A percentile compares a stretch with the other conserved stretches of the same genome.
Conservation (phyloP, 2,888 invertebrate species). For the Dryomyza anilis region DNA sequence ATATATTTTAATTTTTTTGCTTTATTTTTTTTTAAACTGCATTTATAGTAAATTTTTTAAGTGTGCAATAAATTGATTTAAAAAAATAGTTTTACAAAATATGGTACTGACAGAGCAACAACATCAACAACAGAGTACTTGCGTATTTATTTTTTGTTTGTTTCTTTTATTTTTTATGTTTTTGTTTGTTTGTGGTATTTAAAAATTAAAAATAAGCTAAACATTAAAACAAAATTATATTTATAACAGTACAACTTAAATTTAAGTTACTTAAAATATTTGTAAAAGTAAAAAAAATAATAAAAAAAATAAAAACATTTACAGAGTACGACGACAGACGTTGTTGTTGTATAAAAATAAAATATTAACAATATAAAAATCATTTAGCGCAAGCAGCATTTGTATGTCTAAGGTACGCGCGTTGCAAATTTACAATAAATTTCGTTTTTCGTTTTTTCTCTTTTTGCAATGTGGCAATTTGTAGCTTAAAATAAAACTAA, state of each 20-base stretch:
- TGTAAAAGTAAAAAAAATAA: background rate
- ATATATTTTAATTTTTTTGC: too few relatives aligned
- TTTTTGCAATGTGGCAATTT: too few relatives aligned
- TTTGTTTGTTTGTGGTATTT: background rate
- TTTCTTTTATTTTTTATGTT: too few relatives aligned
- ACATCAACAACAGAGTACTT: too few relatives aligned
- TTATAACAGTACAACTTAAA: constrained; percentile 8
- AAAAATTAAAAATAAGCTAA: background rate
- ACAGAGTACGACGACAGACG: background rate
- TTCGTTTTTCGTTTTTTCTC: background rate
- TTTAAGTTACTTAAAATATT: too few relatives aligned
- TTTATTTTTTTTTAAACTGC: too few relatives aligned
- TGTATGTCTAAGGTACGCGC: background rate
- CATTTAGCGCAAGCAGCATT: too few relatives aligned
- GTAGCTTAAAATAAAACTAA: constrained; percentile 4
- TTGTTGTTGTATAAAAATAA: background rate
- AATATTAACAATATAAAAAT: background rate
- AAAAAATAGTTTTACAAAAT: too few relatives aligned
- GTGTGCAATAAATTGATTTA: too few relatives aligned
- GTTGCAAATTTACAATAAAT: background rate
- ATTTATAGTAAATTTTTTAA: too few relatives aligned
- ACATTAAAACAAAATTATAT: constrained; percentile 4
- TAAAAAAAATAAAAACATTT: constrained; percentile 3
- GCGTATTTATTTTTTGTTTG: too few relatives aligned
- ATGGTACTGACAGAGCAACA: too few relatives aligned